Evolutionary conservation across 2,113 vertebrate genomes (phyloP).

Genomic region (Chlorodrepanis virens): DNA sequence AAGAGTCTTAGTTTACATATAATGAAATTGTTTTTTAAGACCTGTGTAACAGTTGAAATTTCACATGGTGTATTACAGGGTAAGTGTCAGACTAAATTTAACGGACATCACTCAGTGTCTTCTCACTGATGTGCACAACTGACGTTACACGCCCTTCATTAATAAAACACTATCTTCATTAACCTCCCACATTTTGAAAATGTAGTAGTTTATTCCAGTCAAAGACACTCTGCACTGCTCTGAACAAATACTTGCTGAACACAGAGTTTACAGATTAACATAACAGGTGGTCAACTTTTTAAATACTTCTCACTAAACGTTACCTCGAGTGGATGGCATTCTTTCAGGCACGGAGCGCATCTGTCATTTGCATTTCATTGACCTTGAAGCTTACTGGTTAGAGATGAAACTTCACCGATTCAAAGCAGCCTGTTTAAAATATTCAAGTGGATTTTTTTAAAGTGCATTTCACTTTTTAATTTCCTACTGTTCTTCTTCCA

Average conservation of each 20-base stretch:
- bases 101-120: neutral
- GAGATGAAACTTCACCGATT: conserved; percentile 47
- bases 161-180: neutral
- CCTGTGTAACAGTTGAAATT: neutral
- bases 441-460: conserved; percentile 50
- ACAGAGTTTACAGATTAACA: neutral
- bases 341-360: neutral
- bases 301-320: neutral
- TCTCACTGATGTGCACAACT: neutral
- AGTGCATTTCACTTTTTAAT: conserved; percentile 39
- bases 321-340: neutral
- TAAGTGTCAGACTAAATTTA: neutral
- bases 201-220: neutral
- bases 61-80: neutral
- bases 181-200: neutral
- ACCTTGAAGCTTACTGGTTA: conserved; percentile 70
- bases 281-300: neutral
- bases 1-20: neutral
- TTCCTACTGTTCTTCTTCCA: conserved; percentile 56
- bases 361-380: conserved; percentile 55
- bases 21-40: neutral
- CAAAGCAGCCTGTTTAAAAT: conserved; percentile 68
- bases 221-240: neutral
- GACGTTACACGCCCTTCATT: neutral
- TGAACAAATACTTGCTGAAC: neutral